phyloP scores from a whole-genome alignment of 1,140 invertebrate genomes.

The Drosophila watanabei region DNA sequence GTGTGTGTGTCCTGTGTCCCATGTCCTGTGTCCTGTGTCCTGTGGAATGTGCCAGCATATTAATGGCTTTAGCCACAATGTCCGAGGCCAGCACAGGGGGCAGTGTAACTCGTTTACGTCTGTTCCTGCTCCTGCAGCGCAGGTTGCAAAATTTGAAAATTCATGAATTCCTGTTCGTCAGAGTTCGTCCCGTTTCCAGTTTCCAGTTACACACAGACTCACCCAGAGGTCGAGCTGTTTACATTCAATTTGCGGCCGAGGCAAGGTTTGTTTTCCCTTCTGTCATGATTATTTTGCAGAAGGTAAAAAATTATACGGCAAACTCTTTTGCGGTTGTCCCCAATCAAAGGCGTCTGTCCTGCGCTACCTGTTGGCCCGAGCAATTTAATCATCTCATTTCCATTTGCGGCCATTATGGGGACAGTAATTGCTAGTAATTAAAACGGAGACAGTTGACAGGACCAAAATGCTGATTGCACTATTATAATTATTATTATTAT shows the following conservation, averaged over 20 bases:
- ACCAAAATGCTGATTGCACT: not conserved
- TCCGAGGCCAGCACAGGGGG: constrained; percentile 6
- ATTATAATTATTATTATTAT: constrained; percentile 11
- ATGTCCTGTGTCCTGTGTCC: not conserved
- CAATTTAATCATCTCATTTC: constrained; percentile 48
- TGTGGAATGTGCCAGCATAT: constrained; percentile 49
- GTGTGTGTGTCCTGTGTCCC: constrained; percentile 20
- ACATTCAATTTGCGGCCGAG: constrained; percentile 55
- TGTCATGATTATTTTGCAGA: constrained; percentile 41
- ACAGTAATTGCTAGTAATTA: constrained; percentile 51
- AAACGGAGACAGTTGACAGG: constrained; percentile 19
- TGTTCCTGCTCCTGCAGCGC: constrained; percentile 24
- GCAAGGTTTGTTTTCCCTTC: constrained; percentile 20
- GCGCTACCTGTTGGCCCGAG: constrained; percentile 27
- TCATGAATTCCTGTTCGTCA: constrained; percentile 63
- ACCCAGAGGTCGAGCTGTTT: constrained; percentile 35
- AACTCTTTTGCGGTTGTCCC: constrained; percentile 23
- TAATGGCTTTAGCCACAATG: constrained; percentile 52
- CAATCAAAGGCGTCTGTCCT: constrained; percentile 37
- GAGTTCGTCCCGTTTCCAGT: constrained; percentile 17
- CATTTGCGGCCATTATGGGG: constrained; percentile 11
- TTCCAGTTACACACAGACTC: not conserved
- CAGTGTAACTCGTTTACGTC: constrained; percentile 25
- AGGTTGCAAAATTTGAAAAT: constrained; percentile 67
- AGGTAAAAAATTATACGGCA: constrained; percentile 20